A percentile compares a stretch with the other conserved stretches of the same genome.
phyloP scores from a whole-genome alignment of 1,140 invertebrate genomes.

The Bombus superbus region DNA sequence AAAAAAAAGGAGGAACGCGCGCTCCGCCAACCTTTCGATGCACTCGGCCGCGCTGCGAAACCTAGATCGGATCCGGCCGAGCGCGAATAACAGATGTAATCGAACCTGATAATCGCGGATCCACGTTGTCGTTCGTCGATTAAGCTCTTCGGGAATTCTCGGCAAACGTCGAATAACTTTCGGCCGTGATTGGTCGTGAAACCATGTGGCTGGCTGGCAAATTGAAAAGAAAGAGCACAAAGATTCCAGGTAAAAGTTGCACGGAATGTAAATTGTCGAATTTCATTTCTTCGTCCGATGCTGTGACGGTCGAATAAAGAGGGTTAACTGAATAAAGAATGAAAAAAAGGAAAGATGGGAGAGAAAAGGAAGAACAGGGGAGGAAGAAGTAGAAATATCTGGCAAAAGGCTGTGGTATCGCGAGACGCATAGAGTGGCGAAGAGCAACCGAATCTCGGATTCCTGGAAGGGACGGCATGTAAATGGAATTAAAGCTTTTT shows the following conservation, averaged over 20 bases:
- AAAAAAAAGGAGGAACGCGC: background rate
- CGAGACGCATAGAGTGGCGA: constrained; percentile 19
- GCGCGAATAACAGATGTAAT: constrained; percentile 27
- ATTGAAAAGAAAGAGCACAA: background rate
- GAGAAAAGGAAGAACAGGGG: background rate
- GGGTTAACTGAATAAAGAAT: background rate
- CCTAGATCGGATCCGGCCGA: background rate
- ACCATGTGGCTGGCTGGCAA: background rate
- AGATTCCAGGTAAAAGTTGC: background rate
- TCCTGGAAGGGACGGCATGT: constrained; percentile 71
- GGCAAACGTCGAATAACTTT: background rate
- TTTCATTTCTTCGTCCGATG: constrained; percentile 22
- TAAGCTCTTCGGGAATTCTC: background rate
- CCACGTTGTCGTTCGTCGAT: background rate
- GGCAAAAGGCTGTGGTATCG: constrained; percentile 32
- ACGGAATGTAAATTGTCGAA: constrained; percentile 45
- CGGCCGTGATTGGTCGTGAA: background rate
- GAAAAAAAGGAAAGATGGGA: background rate
- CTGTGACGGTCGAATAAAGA: constrained; percentile 5
- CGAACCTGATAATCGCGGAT: constrained; percentile 36
- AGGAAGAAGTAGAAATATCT: constrained; percentile 3
- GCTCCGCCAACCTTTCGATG: background rate
- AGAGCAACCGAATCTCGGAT: constrained; percentile 58
- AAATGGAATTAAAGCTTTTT: constrained; percentile 73
- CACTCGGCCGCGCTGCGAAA: background rate